These are phyloP conservation scores for Drosophila ercepeae DNA, from an alignment of 1,140 invertebrate genomes.

Conservation along the genomic window DNA sequence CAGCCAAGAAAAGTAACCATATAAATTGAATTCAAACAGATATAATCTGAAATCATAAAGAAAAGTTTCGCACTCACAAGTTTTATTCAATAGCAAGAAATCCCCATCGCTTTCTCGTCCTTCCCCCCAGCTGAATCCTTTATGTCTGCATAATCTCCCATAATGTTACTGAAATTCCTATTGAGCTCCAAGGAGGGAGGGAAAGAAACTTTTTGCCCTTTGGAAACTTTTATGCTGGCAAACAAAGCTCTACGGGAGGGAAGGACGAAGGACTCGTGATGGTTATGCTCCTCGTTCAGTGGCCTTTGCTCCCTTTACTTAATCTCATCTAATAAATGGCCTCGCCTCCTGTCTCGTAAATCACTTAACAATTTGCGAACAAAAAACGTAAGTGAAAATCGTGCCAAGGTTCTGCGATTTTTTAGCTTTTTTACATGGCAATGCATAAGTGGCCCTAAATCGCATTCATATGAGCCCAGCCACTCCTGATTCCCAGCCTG, in stretches of 20 bases:
- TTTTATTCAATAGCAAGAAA: constrained; percentile 14
- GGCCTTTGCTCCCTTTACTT: constrained; percentile 73
- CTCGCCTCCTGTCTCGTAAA: constrained; percentile 83
- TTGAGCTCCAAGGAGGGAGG: constrained; percentile 30
- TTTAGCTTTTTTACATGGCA: constrained; percentile 73
- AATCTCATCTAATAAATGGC: constrained; percentile 83
- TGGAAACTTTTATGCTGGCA: constrained; percentile 49
- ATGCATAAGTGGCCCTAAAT: constrained; percentile 83
- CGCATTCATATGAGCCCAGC: constrained; percentile 71
- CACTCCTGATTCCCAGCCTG: not conserved
- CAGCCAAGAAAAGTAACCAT: not conserved
- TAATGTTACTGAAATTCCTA: constrained; percentile 73
- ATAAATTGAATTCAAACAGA: constrained; percentile 13
- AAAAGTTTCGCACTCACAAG: constrained; percentile 20
- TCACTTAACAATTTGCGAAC: constrained; percentile 83
- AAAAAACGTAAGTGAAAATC: constrained; percentile 68
- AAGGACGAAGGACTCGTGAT: not conserved
- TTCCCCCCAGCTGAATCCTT: not conserved
- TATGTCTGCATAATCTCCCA: constrained; percentile 63
- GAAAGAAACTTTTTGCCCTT: constrained; percentile 54
- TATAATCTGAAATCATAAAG: constrained; percentile 27
- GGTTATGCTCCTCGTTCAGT: constrained; percentile 26
- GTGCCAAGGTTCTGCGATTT: constrained; percentile 71
- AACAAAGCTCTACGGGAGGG: constrained; percentile 13
- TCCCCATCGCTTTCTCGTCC: not conserved